Percentiles rank a stretch among this genome's conserved stretches.
phyloP scores from a whole-genome alignment of 2,113 vertebrate species.

The Cichladusa arquata region DNA sequence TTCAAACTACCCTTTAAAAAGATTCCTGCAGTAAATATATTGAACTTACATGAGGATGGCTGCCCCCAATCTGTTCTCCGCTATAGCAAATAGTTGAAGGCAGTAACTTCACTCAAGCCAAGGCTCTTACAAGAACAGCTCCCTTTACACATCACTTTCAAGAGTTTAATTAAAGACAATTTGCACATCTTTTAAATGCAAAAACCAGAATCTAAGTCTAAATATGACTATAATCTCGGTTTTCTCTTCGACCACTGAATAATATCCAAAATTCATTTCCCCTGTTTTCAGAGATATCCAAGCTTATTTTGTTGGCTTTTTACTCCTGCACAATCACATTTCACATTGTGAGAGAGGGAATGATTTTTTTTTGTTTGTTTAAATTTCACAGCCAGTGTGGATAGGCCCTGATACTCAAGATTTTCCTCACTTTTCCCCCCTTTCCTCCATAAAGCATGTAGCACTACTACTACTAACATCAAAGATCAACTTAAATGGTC shows the following conservation, averaged over 20 bases:
- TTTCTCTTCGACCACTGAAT: background rate
- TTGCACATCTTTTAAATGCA: background rate
- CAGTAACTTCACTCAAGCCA: background rate
- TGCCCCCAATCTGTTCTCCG: conserved; percentile 18
- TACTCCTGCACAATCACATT: conserved; percentile 31
- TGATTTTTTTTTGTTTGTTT: conserved; percentile 29
- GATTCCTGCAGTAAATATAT: conserved; percentile 3
- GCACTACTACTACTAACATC: background rate
- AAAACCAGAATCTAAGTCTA: background rate
- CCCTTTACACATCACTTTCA: background rate
- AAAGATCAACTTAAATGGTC: conserved; percentile 13
- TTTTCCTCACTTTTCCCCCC: background rate
- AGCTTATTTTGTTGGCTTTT: conserved; percentile 1
- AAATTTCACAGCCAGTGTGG: conserved; percentile 9
- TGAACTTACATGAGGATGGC: conserved; percentile 49
- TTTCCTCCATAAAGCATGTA: background rate
- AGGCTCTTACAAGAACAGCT: background rate
- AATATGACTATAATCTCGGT: background rate
- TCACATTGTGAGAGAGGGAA: conserved; percentile 24
- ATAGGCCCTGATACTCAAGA: background rate
- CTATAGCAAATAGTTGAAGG: background rate
- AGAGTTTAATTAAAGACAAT: background rate
- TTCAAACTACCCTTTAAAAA: background rate
- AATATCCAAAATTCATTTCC: background rate
- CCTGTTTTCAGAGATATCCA: background rate